Percentiles rank a stretch among this genome's conserved stretches.
Evolutionary conservation across 2,888 invertebrate species (phyloP).

Genomic region (Aleiodes testaceus): DNA sequence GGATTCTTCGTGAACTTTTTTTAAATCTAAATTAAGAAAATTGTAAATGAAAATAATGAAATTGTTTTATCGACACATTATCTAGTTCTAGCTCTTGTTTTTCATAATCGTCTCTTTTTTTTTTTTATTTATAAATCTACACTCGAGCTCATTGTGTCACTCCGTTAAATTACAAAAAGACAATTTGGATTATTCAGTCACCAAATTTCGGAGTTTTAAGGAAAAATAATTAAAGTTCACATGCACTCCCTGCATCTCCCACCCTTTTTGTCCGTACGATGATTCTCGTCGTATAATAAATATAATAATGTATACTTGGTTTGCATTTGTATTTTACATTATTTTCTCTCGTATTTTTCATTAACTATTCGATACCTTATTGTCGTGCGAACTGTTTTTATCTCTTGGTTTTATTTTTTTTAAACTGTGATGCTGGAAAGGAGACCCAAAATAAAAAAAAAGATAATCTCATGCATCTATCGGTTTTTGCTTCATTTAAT

Average conservation of each 20-base stretch:
- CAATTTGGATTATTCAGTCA: constrained; percentile 17
- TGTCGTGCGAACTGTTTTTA: constrained; percentile 72
- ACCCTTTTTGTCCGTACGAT: constrained; percentile 56
- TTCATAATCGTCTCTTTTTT: constrained; percentile 26
- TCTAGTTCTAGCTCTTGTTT: constrained; percentile 36
- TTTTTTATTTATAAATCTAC: constrained; percentile 30
- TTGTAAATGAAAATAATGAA: neutral
- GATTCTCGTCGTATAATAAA: constrained; percentile 68
- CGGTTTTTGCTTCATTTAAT: constrained; percentile 36
- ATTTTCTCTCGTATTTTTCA: constrained; percentile 62
- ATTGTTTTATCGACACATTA: constrained; percentile 40
- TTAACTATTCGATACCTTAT: constrained; percentile 73
- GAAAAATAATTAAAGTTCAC: constrained; percentile 39
- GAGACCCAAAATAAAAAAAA: constrained; percentile 36
- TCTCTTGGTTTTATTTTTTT: constrained; percentile 47
- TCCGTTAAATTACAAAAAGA: constrained; percentile 14
- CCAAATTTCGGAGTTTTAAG: constrained; percentile 10
- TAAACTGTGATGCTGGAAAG: constrained; percentile 42
- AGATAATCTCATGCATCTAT: constrained; percentile 27
- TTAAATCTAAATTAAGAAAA: constrained; percentile 28
- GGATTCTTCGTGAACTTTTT: constrained; percentile 45
- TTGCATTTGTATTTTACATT: constrained; percentile 72
- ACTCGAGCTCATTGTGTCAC: constrained; percentile 44
- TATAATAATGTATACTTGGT: constrained; percentile 71
- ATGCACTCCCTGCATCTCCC: constrained; percentile 41